Conservation (phyloP, 2,797 vertebrate species). For the Neoniphon sammara region DNA sequence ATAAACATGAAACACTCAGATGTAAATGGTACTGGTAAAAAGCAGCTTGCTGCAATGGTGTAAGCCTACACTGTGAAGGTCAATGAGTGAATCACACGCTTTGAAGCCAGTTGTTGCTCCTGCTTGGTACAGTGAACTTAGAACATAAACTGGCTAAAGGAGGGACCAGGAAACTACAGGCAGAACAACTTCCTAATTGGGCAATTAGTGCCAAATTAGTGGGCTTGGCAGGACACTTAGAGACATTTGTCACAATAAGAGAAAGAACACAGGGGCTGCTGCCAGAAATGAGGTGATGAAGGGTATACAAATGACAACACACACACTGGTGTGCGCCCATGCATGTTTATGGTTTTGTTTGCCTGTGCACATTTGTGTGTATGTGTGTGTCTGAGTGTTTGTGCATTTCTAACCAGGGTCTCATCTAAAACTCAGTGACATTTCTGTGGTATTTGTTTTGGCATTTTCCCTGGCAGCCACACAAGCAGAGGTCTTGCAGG, state of each 20-base stretch:
- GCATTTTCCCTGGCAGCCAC: slow-evolving; percentile 39
- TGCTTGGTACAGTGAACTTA: slow-evolving; percentile 7
- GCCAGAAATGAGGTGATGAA: slow-evolving; percentile 19
- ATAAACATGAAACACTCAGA: neutral
- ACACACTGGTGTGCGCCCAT: neutral
- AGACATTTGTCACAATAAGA: slow-evolving; percentile 49
- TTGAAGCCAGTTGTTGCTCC: neutral
- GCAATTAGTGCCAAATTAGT: slow-evolving; percentile 48
- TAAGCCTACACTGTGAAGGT: slow-evolving; percentile 6
- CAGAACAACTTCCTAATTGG: slow-evolving; percentile 39
- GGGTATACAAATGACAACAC: slow-evolving; percentile 33
- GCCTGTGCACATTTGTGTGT: neutral
- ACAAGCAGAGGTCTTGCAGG: slow-evolving; percentile 22
- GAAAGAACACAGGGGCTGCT: slow-evolving; percentile 9
- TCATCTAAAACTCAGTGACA: slow-evolving; percentile 41
- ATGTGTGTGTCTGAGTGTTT: neutral
- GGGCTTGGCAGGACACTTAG: neutral
- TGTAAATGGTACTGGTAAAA: no score
- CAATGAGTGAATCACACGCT: slow-evolving; percentile 4
- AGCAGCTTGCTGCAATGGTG: no score
- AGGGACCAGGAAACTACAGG: slow-evolving; percentile 6
- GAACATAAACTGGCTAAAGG: slow-evolving; percentile 24
- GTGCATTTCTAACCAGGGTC: slow-evolving; percentile 4
- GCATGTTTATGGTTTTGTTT: neutral
- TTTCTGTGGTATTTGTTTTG: slow-evolving; percentile 63